Percentiles rank a stretch among this genome's conserved stretches.
Evolutionary conservation across 2,888 invertebrate species (phyloP).

Genomic region (Drosophila macrospina): DNA sequence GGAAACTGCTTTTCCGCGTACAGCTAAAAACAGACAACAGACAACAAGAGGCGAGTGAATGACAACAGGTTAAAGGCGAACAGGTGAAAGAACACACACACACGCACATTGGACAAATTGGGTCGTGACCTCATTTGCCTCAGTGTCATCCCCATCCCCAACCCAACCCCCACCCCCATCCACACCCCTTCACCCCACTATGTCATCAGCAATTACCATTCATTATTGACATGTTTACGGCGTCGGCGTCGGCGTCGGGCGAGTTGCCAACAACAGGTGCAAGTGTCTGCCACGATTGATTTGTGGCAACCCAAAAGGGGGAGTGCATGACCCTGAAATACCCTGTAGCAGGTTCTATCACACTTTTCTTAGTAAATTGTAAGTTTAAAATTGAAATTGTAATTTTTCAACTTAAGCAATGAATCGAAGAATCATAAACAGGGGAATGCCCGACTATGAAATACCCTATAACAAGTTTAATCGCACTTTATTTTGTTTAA

Average conservation of each 20-base stretch:
- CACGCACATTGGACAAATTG: constrained; percentile 12
- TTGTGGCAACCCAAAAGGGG: neutral
- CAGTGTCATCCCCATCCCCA: neutral
- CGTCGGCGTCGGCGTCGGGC: constrained; percentile 10
- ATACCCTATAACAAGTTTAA: no score
- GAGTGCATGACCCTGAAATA: neutral
- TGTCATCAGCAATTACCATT: constrained; percentile 33
- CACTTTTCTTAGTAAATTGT: no score
- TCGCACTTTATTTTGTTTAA: no score
- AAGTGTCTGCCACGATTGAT: constrained; percentile 6
- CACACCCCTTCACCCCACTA: neutral
- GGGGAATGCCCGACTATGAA: no score
- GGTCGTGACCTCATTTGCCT: constrained; percentile 62
- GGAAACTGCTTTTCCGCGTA: constrained; percentile 98
- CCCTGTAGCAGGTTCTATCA: neutral
- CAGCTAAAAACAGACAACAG: constrained; percentile 82
- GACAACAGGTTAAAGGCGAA: constrained; percentile 5
- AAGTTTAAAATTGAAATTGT: no score
- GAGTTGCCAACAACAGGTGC: constrained; percentile 58
- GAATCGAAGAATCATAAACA: no score
- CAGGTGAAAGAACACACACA: neutral
- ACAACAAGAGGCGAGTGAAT: neutral
- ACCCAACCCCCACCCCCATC: neutral
- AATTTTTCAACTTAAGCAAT: no score
- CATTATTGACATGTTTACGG: constrained; percentile 54